Evolutionary conservation across 2,888 invertebrate species (phyloP), one percentile per base, ranked within the genome.

Genomic region (Dastarcus helophoroides): DNA sequence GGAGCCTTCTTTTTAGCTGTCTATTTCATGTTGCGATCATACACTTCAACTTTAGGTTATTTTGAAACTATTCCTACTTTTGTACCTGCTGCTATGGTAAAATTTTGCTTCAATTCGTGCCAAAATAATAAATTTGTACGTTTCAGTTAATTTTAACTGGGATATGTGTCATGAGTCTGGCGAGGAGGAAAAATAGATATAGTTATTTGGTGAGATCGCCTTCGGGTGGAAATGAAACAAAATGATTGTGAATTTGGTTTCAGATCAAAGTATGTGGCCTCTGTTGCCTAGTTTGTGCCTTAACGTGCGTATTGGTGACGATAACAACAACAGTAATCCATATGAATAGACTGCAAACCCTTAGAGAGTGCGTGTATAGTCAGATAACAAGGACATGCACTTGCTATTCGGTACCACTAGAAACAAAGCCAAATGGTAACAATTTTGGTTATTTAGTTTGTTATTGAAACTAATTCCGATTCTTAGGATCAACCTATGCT

Each of bases 11-110:
- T 84, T 54, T 71, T 83, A 4, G 79, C 81, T 2, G 79, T 86
- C 41, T 84, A 84, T 55, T 79, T 83, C 51, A 69, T 84, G 41
- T 71, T 86, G 35, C 68, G 83, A 13, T 76, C 81, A 2, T 79
- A 84, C 56, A 88, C 86, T 1, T 76, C 79, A 1, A 79, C 79
- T 1, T 69, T 79, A 26, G 73, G 71, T 29, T 73, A 88, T 52
- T 78, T 91, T 60, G 91, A 93, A 67, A 89, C 91, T 0, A 83
- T 93, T 44, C 91, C 91, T n/a, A 88, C 89, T 4, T 91, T 90
- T 53, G 85, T 91, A 46, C 89, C 89, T 21, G 89, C 89, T 35
- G 79, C 83, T 42, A 79, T 89, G 81, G 90, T 90, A 62, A 74
- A 69, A 57, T 25, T 23, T 17, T 8, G 3, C 17, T 19, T 9